These are phyloP conservation scores for Osmoderma eremita DNA, from an alignment of 2,888 invertebrate species.

Conservation along the genomic window DNA sequence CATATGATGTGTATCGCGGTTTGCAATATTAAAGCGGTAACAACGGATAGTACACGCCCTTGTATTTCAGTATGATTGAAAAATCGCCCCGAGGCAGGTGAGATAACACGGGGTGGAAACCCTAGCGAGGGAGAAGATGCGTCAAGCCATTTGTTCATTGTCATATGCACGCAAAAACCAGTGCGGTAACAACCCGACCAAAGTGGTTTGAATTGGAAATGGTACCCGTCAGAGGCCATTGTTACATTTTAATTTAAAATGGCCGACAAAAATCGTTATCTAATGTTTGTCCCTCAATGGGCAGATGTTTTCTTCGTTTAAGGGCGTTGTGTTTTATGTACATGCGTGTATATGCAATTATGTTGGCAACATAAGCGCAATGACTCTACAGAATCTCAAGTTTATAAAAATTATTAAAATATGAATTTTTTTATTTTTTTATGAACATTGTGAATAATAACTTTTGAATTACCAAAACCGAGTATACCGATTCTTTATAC, in stretches of 20 bases:
- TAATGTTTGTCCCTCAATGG: slow-evolving; percentile 32
- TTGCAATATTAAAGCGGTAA: slow-evolving; percentile 30
- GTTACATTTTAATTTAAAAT: slow-evolving; percentile 46
- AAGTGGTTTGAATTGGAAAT: slow-evolving; percentile 47
- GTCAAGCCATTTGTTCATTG: slow-evolving; percentile 50
- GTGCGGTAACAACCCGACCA: slow-evolving; percentile 49
- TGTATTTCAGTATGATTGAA: slow-evolving; percentile 47
- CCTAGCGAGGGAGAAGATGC: slow-evolving; percentile 47
- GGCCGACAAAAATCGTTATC: slow-evolving; percentile 46
- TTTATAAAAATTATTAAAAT: too few species aligned
- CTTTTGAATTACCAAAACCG: too few species aligned
- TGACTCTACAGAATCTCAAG: too few species aligned
- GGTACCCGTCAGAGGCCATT: slow-evolving; percentile 48
- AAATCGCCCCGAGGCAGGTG: slow-evolving; percentile 52
- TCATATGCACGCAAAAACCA: slow-evolving; percentile 49
- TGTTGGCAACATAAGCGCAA: too few species aligned
- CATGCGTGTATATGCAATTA: too few species aligned
- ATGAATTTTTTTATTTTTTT: too few species aligned
- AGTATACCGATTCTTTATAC: too few species aligned
- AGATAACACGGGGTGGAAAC: slow-evolving; percentile 50
- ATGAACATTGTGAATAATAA: too few species aligned
- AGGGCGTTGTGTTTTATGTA: too few species aligned
- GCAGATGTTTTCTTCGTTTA: slow-evolving; percentile 37
- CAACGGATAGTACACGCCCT: slow-evolving; percentile 5
- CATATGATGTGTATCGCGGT: slow-evolving; percentile 1